Evolutionary conservation across 1,140 invertebrate species (phyloP).

Genomic region (Coelopa frigida): DNA sequence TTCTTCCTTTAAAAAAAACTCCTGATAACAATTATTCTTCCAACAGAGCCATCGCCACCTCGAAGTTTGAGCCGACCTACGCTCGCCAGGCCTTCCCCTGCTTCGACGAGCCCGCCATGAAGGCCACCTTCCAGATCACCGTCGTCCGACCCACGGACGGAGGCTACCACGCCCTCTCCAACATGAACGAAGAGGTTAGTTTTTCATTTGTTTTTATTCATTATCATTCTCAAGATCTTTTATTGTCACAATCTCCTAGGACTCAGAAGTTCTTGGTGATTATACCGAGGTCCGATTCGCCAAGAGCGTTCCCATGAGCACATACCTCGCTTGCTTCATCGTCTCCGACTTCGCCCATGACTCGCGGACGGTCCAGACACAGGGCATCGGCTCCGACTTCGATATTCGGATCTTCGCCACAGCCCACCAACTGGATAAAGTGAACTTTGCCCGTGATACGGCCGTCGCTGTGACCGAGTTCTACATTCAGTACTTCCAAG

Average conservation of each 20-base stretch:
- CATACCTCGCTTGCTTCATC: conserved; percentile 84
- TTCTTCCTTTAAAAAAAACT: no score
- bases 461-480: conserved; percentile 75
- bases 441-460: conserved; percentile 68
- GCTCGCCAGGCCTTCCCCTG: conserved; percentile 89
- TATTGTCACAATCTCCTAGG: conserved; percentile 2
- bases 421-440: conserved; percentile 65
- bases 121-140: conserved; percentile 76
- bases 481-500: conserved; percentile 79
- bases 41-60: conserved; percentile 69
- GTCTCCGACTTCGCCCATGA: conserved; percentile 75
- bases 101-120: conserved; percentile 92
- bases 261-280: conserved; percentile 21
- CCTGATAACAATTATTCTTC: no score
- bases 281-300: conserved; percentile 53
- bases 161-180: conserved; percentile 69
- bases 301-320: conserved; percentile 85
- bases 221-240: neutral
- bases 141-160: conserved; percentile 59
- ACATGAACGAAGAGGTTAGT: conserved; percentile 55
- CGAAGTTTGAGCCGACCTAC: conserved; percentile 90
- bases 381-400: conserved; percentile 51
- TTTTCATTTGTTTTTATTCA: neutral
- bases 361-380: conserved; percentile 49
- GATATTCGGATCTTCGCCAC: conserved; percentile 67